Base-by-base conservation (phyloP, 2,797 vertebrate genomes). In the Sebastes baramenuke region DNA sequence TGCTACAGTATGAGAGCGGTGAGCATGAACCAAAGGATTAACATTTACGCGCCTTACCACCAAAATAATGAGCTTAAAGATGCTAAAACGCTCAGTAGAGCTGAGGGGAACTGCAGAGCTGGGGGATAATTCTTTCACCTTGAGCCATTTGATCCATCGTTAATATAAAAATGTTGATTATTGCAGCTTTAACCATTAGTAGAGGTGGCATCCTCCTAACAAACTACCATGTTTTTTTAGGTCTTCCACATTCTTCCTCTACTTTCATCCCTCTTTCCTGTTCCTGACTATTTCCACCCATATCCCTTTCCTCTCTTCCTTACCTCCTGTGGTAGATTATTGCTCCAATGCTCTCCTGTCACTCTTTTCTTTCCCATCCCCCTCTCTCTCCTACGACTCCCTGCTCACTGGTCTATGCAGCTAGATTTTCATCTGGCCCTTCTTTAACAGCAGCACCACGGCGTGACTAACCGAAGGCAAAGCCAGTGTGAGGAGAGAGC, bases 381-480 rank as follows among this genome's bases (percentile, higher is more conserved):
- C 61, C 6, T 12, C 8, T 77, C 8, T 77, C 72, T 61, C 38
- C 61, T 60, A 32, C 30, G 14, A 49, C 77, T 71, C 56, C 62
- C 60, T 34, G 72, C 75, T 80, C 36, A 22, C 58, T 77, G 71
- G 36, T 72, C 16, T 67, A 38, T 59, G 55, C 54, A 38, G 71
- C 66, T 68, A 81, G 81, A 81, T 83, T 88, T 90, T 82, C 80
- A 85, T 81, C 54, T 36, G 9, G 0, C 59, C 60, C 62, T 83
- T 80, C 64, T 79, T 62, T 24, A 79, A 77, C 71, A 56, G 79
- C 22, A 64, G 72, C 71, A 72, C 67, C 74, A 27, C 74, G 68
- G 86, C 62, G 22, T 91, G 86, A 91, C 83, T 83, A 84, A 92
- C 75, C 7, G 8, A 74, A 73, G 36, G 72, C 52, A 72, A 92